Evolutionary conservation across 2,113 vertebrate species (phyloP).

Genomic region (Theropithecus gelada): DNA sequence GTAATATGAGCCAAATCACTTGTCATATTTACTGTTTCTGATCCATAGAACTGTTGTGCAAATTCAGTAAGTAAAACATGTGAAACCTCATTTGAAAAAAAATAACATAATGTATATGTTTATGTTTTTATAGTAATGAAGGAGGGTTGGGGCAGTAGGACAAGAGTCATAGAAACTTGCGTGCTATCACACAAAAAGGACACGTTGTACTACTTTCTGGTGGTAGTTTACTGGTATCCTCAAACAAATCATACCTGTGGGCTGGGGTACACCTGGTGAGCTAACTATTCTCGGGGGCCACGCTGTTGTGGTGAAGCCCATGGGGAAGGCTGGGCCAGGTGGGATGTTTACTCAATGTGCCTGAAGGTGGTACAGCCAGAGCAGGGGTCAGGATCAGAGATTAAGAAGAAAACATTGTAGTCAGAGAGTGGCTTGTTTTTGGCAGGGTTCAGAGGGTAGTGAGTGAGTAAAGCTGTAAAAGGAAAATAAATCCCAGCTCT

Average conservation of each 20-base stretch:
- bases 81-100: background rate
- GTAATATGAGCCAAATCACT: background rate
- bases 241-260: background rate
- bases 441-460: too few relatives aligned
- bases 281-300: background rate
- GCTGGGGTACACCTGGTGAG: too few relatives aligned
- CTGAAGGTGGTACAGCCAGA: background rate
- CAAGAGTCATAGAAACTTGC: too few relatives aligned
- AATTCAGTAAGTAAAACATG: background rate
- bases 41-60: background rate
- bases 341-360: too few relatives aligned
- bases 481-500: background rate
- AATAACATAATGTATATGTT: background rate
- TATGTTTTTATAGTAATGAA: background rate
- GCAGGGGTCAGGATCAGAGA: background rate
- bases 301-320: fast-evolving
- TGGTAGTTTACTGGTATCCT: background rate
- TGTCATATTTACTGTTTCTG: background rate
- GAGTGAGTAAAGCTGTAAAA: background rate
- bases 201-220: background rate
- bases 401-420: background rate
- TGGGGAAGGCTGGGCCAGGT: background rate
- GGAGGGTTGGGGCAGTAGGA: background rate
- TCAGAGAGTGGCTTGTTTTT: background rate
- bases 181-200: background rate